A percentile compares a stretch with the other conserved stretches of the same genome.
These are phyloP conservation scores for Ostrea denselamellosa DNA, from an alignment of 1,140 invertebrate genomes.

Conservation along the genomic window DNA sequence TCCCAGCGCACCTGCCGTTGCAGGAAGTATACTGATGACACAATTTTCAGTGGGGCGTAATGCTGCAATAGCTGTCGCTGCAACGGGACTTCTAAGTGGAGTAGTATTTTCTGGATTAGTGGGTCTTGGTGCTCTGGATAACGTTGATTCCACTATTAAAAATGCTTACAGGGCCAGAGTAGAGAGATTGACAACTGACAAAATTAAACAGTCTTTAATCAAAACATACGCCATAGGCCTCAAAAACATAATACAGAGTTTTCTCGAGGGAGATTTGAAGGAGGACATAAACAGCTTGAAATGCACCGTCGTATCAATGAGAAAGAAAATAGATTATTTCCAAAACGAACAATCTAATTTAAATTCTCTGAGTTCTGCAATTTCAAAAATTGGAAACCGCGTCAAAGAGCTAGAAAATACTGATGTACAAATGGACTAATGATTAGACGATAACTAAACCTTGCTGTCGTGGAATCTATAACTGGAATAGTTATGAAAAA, in stretches of 20 bases:
- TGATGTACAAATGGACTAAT: too few species aligned
- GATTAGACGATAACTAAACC: too few species aligned
- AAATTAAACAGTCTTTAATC: not conserved
- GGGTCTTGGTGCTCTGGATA: not conserved
- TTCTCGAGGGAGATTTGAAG: not conserved
- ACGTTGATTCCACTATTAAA: not conserved
- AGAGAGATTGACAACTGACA: not conserved
- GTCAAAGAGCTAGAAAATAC: too few species aligned
- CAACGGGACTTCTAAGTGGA: not conserved
- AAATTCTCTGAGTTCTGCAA: too few species aligned
- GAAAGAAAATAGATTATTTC: not conserved
- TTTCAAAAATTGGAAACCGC: too few species aligned
- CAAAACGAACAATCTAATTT: too few species aligned
- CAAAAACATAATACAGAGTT: not conserved
- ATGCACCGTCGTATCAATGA: not conserved
- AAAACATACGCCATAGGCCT: not conserved
- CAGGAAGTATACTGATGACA: not conserved
- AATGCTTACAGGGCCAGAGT: not conserved
- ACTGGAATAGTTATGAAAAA: too few species aligned
- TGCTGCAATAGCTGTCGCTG: not conserved
- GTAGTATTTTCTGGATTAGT: not conserved
- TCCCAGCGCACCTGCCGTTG: not conserved
- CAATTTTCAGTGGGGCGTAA: not conserved
- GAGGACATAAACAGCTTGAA: not conserved
- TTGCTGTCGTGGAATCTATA: too few species aligned